These are phyloP conservation scores for Dicentrarchus labrax DNA, from an alignment of 2,113 vertebrate genomes.

Conservation along the genomic window DNA sequence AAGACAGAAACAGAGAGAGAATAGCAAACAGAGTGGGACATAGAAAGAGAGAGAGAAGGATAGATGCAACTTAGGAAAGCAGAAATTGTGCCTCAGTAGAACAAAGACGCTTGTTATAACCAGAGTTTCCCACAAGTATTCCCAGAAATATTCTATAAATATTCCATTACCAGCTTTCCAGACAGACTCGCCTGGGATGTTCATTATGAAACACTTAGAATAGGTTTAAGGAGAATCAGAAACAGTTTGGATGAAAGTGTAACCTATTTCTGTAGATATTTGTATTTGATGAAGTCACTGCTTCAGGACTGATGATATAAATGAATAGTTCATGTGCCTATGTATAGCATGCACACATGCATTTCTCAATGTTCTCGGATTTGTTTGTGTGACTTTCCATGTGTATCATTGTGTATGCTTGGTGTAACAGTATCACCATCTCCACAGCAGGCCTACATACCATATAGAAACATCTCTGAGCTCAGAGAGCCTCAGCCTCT, in stretches of 20 bases:
- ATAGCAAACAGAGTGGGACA: conserved; percentile 30
- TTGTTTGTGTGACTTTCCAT: not conserved
- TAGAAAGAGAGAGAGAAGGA: conserved; percentile 18
- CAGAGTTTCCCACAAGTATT: conserved; percentile 67
- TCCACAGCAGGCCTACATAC: conserved; percentile 25
- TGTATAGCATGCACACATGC: not conserved
- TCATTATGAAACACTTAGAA: conserved; percentile 66
- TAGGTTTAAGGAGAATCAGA: conserved; percentile 57
- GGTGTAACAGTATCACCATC: conserved; percentile 43
- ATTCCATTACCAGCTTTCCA: conserved; percentile 71
- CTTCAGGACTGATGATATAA: conserved; percentile 38
- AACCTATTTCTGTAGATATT: conserved; percentile 56
- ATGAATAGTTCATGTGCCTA: not conserved
- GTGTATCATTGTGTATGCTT: conserved; percentile 5
- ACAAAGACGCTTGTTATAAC: conserved; percentile 66
- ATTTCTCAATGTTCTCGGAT: conserved; percentile 1
- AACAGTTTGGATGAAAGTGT: conserved; percentile 53
- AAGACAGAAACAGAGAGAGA: conserved; percentile 35
- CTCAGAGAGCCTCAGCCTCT: conserved; percentile 38
- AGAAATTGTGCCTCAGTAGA: conserved; percentile 53
- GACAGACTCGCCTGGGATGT: conserved; percentile 61
- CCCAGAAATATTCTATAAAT: conserved; percentile 75
- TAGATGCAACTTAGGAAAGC: conserved; percentile 37
- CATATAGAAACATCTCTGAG: conserved; percentile 36
- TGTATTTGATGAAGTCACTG: conserved; percentile 48